Evolutionary conservation across 1,140 invertebrate species (phyloP).

Genomic region (Hylaeus anthracinus): DNA sequence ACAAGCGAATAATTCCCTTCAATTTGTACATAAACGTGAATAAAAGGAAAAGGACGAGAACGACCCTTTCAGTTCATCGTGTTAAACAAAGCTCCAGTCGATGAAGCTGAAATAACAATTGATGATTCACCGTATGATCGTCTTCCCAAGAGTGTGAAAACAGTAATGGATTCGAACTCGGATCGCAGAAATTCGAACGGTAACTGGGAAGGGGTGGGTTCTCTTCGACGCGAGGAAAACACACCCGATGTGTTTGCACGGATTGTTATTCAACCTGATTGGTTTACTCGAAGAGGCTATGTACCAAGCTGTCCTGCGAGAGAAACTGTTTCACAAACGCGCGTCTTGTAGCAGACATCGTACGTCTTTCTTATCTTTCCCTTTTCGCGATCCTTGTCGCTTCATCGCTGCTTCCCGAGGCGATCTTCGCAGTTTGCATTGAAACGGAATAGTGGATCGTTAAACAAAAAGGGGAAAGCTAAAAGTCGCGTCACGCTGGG

Average conservation of each 20-base stretch:
- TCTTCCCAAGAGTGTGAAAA: constrained; percentile 2
- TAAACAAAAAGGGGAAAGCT: no score
- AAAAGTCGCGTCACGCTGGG: background rate
- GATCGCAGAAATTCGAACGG: constrained; percentile 18
- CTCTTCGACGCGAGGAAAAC: background rate
- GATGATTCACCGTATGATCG: background rate
- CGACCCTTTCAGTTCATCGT: background rate
- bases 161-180: constrained; percentile 5
- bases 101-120: background rate
- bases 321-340: constrained; percentile 17
- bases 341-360: constrained; percentile 1
- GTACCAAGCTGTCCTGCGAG: constrained; percentile 15
- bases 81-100: background rate
- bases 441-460: background rate
- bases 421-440: constrained; percentile 4
- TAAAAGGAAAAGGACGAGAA: no score
- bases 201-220: background rate
- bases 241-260: constrained; percentile 16
- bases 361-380: background rate
- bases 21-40: no score
- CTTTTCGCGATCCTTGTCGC: background rate
- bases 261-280: constrained; percentile 33
- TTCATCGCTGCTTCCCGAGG: background rate
- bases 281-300: constrained; percentile 23
- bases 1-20: no score